Evolutionary conservation across 1,140 invertebrate genomes (phyloP), one percentile per base, ranked within the genome.

Genomic region (Tetraneura akinire): DNA sequence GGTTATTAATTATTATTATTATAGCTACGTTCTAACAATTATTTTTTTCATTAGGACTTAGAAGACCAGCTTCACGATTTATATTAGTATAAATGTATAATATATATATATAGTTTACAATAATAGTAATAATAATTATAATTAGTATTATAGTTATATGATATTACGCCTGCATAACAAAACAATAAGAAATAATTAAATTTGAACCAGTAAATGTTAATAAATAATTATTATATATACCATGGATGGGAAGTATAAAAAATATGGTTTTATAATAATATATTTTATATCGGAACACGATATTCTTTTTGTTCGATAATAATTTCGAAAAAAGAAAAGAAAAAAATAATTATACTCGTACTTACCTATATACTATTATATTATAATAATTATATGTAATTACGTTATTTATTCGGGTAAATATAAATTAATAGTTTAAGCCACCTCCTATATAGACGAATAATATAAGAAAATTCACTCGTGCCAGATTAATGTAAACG

Each of bases 31-130:
- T 68, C 66, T 68, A 68, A 68, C 66, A 47, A 47, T 68, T 68
- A 47, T 68, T 47, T 23, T 64, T 68, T 68, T 68, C 66, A 68
- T 68, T 45, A 68, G 66, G 66, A 68, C 66, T 68, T 47, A 47
- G 66, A 23, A 68, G 66, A 68, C 66, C 37, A 45, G 66, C 66
- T 47, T 47, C 66, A 21, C 47, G 66, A 68, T 68, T 68, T 26
- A 26, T 10, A 16, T 42, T 64, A n/a, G n/a, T n/a, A n/a, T n/a
- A n/a, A n/a, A n/a, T n/a, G 10, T 26, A 55, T 55, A 55, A 11
- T 57, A 55, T 4, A 18, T 16, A 68, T 45, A n/a, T 68, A 68
- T 1, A 66, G 37, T 66, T 66, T 66, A 21, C 26, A 32, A 64
- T 42, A n/a, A 53, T 8, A 42, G 42, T 1, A n/a, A 21, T 66